Base-by-base conservation (phyloP, 2,797 vertebrate species). In the Acanthopagrus latus region DNA sequence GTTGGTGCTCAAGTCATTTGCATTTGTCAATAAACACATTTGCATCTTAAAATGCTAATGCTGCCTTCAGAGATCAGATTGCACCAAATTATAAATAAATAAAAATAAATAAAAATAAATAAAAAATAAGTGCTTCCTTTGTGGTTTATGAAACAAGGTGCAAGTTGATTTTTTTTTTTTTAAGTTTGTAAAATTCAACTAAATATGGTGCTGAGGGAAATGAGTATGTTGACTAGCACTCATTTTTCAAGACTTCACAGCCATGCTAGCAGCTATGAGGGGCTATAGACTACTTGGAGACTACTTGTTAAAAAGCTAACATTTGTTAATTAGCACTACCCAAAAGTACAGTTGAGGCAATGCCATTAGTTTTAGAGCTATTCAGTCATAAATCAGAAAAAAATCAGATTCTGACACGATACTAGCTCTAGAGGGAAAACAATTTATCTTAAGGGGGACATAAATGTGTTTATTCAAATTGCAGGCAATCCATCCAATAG, bases 21-120 rank as follows among this genome's bases (percentile, higher is more conserved):
- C 62, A 66, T 56, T 80, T 44, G 71, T 78, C 64, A 74, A 82
- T 78, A 81, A 84, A 84, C 62, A 67, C 57, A 65, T 73, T 76
- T 83, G 55, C 58, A 67, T 65, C 55, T 74, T 64, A 33, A 71
- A 76, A 74, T 60, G 52, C 54, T 69, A 63, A 74, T 62, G 57
- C 3, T n/a, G 48, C 25, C 1, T 64, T 59, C 18, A 64, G 23
- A 23, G 20, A 51, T 74, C 43, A 38, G n/a, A 55, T 63, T 55
- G 43, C 38, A 52, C 14, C 1, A 27, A 43, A 46, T 10, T 41
- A 29, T 29, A 3, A 71, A 67, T n/a, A n/a, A n/a, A n/a, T n/a
- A n/a, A n/a, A n/a, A n/a, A n/a, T n/a, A n/a, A n/a, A n/a, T n/a
- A n/a, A n/a, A n/a, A n/a, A n/a, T n/a, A n/a, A n/a, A n/a, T n/a